Percentiles rank a stretch among this genome's conserved stretches.
Evolutionary conservation across 1,140 invertebrate genomes (phyloP).

Genomic region (Hycleus phaleratus): DNA sequence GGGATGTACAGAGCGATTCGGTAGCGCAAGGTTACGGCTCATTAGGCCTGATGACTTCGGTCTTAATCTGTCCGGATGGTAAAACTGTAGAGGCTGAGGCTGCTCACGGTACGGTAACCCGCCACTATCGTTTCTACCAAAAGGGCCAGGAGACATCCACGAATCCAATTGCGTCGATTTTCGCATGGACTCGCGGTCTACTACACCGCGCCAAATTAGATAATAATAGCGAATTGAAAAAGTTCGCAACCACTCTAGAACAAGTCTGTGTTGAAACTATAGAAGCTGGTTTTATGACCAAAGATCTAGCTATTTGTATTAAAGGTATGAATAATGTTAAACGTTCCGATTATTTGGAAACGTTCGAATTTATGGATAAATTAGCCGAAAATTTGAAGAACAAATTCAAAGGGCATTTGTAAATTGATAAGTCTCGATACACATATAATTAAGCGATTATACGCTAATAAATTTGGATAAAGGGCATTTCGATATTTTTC

Average conservation of each 20-base stretch:
- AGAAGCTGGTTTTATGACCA: slow-evolving; percentile 93
- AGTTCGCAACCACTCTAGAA: slow-evolving; percentile 80
- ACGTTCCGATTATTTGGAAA: slow-evolving; percentile 87
- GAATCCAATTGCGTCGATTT: slow-evolving; percentile 98
- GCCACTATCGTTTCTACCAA: slow-evolving; percentile 90
- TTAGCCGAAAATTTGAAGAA: slow-evolving; percentile 84
- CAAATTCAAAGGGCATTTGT: slow-evolving; percentile 45
- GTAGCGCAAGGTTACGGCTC: slow-evolving; percentile 93
- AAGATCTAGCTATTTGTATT: slow-evolving; percentile 97
- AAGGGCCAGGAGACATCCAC: slow-evolving; percentile 96
- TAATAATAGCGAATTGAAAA: slow-evolving; percentile 64
- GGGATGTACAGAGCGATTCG: slow-evolving; percentile 97
- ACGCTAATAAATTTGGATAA: no score
- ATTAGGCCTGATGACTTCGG: slow-evolving; percentile 92
- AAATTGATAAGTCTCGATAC: no score
- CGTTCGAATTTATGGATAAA: slow-evolving; percentile 96
- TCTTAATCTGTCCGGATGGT: slow-evolving; percentile 90
- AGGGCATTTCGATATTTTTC: no score
- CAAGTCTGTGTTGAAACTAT: slow-evolving; percentile 90
- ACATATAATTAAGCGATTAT: no score
- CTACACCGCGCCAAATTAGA: slow-evolving; percentile 87
- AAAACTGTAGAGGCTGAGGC: slow-evolving; percentile 97
- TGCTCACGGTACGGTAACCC: slow-evolving; percentile 94
- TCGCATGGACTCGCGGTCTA: slow-evolving; percentile 93
- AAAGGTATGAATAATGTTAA: slow-evolving; percentile 83